Evolutionary conservation across 2,797 vertebrate genomes (phyloP), one percentile per base, ranked within the genome.

Genomic region (Sebastes variabilis): DNA sequence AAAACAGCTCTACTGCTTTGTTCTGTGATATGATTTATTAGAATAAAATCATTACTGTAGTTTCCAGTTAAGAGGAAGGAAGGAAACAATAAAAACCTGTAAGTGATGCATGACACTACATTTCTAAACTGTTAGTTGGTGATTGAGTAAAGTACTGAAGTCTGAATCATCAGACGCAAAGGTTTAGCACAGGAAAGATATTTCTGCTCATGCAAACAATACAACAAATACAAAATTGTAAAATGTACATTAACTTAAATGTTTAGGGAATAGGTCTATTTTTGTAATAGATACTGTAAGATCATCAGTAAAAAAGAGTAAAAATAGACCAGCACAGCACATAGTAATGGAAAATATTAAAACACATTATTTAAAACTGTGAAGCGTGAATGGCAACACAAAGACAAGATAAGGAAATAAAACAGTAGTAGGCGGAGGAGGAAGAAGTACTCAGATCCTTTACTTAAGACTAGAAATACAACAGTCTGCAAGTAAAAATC

Each of bases 41-140:
- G n/a, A 16, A 25, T 29, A 8, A 34, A 18, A 36, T 65, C 8
- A 64, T 8, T 12, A 22, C 9, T 13, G 3, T 2, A 16, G 27
- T 59, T 7, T 69, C 6, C n/a, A 6, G 20, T 14, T 25, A n/a
- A n/a, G 25, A 69, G 56, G 60, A 71, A 69, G n/a, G 9, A 42
- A 52, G 42, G 6, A 22, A 24, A n/a, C 20, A 18, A 18, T 29
- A n/a, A 32, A 77, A 77, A 77, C 29, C 0, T 71, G 66, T 64
- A 49, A 25, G 2, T 69, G 49, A 52, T 46, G 84, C 83, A 81
- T 85, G 90, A 86, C 72, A 0, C 16, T 52, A 77, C 83, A 60
- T 46, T 85, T 88, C 24, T 22, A 1, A 12, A 71, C 55, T 24
- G 34, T 10, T 14, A 1, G 8, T 25, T 5, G 1, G 70, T 25